Conservation (phyloP, 2,113 vertebrate species). For the Merops nubicus region DNA sequence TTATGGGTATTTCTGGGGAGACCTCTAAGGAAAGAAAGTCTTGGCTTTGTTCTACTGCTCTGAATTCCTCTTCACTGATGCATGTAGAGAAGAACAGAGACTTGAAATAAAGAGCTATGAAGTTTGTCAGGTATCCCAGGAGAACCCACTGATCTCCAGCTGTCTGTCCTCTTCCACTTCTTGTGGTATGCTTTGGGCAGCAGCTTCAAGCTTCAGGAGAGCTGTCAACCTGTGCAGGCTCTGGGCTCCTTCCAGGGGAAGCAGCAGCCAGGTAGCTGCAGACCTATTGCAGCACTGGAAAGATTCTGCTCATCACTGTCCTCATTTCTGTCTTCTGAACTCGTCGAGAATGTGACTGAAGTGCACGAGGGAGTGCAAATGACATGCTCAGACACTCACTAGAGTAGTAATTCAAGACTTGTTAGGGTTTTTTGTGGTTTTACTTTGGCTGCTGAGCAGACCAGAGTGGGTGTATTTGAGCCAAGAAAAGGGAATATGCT, state of each 20-base stretch:
- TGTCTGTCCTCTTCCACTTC: not conserved
- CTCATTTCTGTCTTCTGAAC: not conserved
- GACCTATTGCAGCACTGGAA: not conserved
- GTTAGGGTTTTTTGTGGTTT: not conserved
- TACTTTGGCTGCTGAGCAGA: not conserved
- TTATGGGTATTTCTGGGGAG: not conserved
- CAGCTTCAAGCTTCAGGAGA: not conserved
- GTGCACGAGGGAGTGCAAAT: not conserved
- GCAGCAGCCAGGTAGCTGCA: not conserved
- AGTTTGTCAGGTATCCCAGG: not conserved
- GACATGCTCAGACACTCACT: not conserved
- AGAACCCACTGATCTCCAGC: not conserved
- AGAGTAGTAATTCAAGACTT: slow-evolving; percentile 12
- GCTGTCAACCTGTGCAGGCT: not conserved
- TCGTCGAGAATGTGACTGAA: not conserved
- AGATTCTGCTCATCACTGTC: not conserved
- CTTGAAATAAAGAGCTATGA: not conserved
- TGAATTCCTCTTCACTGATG: not conserved
- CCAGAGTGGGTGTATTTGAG: not conserved
- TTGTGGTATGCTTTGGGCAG: not conserved
- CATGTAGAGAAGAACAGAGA: not conserved
- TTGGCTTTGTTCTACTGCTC: not conserved
- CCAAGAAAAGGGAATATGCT: not conserved
- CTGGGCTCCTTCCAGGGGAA: not conserved
- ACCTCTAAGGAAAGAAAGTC: not conserved